phyloP scores from a whole-genome alignment of 2,113 vertebrate species.

The Seriola rivoliana region DNA sequence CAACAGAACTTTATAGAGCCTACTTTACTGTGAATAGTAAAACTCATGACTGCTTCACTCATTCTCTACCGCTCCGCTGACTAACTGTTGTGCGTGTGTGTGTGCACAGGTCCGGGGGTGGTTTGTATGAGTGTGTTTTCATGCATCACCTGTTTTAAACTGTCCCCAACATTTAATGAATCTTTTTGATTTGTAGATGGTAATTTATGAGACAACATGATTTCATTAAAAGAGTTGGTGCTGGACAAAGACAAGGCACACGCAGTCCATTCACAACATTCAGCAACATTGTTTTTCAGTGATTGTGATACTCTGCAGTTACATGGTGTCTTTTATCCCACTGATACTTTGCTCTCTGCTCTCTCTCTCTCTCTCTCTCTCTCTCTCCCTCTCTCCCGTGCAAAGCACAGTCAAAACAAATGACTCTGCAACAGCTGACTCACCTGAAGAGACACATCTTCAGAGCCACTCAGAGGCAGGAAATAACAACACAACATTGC shows the following conservation, averaged over 20 bases:
- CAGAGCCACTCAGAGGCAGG: conserved; percentile 25
- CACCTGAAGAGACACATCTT: conserved; percentile 37
- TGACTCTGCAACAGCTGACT: conserved; percentile 38
- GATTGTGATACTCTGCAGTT: not conserved
- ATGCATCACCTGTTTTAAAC: not conserved
- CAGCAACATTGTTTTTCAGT: not conserved
- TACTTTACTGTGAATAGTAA: conserved; percentile 71
- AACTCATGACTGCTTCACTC: conserved; percentile 46
- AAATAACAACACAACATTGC: conserved; percentile 8
- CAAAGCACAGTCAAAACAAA: conserved; percentile 37
- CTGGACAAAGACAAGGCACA: not conserved
- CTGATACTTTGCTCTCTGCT: not conserved
- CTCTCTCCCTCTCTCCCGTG: not conserved
- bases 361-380: not conserved
- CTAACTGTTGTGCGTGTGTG: not conserved
- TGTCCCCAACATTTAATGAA: not conserved
- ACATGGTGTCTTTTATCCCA: not conserved
- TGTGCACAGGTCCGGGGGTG: not conserved
- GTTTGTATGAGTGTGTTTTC: not conserved
- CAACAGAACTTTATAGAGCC: conserved; percentile 63
- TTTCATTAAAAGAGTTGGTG: not conserved
- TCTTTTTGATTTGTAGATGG: not conserved
- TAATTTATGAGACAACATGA: not conserved
- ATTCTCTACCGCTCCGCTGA: conserved; percentile 15
- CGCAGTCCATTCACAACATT: conserved; percentile 4